Conservation (phyloP, 2,888 invertebrate genomes). For the Linnaemya vulpina region DNA sequence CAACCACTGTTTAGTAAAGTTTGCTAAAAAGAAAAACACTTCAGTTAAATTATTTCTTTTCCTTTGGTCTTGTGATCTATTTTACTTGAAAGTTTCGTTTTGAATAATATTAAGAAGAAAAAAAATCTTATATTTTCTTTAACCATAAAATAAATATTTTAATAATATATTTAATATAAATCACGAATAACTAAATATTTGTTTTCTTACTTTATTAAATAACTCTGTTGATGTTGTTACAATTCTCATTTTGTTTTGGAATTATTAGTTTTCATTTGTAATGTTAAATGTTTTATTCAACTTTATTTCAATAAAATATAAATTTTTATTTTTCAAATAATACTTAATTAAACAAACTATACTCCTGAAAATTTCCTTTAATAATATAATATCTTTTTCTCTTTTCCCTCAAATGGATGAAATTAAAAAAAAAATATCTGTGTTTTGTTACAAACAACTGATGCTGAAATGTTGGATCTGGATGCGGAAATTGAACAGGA, state of each 20-base stretch:
- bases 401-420: slow-evolving; percentile 19
- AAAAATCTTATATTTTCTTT: slow-evolving; percentile 5
- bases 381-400: slow-evolving; percentile 56
- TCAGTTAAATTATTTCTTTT: slow-evolving; percentile 36
- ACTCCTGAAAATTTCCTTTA: neutral
- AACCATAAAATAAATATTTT: slow-evolving; percentile 25
- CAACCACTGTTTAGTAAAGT: slow-evolving; percentile 47
- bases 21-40: slow-evolving; percentile 13
- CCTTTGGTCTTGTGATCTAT: slow-evolving; percentile 51
- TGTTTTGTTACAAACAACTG: slow-evolving; percentile 17
- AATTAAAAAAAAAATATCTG: neutral
- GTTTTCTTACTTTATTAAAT: slow-evolving; percentile 38
- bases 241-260: slow-evolving; percentile 41
- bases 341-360: slow-evolving; percentile 3
- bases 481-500: slow-evolving; percentile 85
- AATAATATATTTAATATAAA: slow-evolving; percentile 36
- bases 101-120: slow-evolving; percentile 6
- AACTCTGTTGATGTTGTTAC: slow-evolving; percentile 61
- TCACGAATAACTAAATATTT: slow-evolving; percentile 45
- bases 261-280: slow-evolving; percentile 51
- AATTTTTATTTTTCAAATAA: slow-evolving; percentile 5
- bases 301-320: slow-evolving; percentile 43
- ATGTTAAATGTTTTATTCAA: slow-evolving; percentile 60
- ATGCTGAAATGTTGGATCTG: slow-evolving; percentile 18
- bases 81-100: slow-evolving; percentile 36